Conservation (phyloP, 2,888 invertebrate species). For the Molanna angustata region DNA sequence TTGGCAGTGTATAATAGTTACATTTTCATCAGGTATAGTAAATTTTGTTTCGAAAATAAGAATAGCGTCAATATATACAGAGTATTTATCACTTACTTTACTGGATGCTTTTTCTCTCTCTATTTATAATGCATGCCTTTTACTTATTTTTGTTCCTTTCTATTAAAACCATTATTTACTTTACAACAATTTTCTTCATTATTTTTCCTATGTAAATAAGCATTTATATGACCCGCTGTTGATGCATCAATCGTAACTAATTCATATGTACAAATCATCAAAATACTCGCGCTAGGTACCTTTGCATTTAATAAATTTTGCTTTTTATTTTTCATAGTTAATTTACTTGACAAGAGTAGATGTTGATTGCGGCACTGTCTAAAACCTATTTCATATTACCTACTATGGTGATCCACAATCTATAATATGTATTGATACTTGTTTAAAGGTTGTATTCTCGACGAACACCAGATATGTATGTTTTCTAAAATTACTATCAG, state of each 20-base stretch:
- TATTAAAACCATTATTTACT: conserved; percentile 10
- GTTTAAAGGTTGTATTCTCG: no score
- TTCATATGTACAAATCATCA: conserved; percentile 18
- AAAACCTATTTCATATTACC: no score
- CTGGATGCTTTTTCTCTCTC: conserved; percentile 24
- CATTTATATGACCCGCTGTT: conserved; percentile 16
- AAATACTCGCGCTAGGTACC: conserved; percentile 11
- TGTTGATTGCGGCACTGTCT: no score
- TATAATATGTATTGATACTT: no score
- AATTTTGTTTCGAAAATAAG: conserved; percentile 20
- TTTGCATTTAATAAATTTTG: conserved; percentile 21
- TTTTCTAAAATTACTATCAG: no score
- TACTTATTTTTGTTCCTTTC: conserved; percentile 12
- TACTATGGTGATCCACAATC: no score
- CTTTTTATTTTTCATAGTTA: conserved; percentile 15
- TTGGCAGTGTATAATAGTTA: conserved; percentile 16
- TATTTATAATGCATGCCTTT: conserved; percentile 22
- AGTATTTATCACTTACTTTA: conserved; percentile 24
- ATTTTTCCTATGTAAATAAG: conserved; percentile 18
- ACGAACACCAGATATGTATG: no score
- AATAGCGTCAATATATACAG: conserved; percentile 20
- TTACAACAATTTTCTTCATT: conserved; percentile 6
- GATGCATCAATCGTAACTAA: conserved; percentile 18
- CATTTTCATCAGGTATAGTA: conserved; percentile 25
- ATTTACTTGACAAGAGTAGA: no score